Base-by-base conservation (phyloP, 1,140 invertebrate species). In the Apis laboriosa region DNA sequence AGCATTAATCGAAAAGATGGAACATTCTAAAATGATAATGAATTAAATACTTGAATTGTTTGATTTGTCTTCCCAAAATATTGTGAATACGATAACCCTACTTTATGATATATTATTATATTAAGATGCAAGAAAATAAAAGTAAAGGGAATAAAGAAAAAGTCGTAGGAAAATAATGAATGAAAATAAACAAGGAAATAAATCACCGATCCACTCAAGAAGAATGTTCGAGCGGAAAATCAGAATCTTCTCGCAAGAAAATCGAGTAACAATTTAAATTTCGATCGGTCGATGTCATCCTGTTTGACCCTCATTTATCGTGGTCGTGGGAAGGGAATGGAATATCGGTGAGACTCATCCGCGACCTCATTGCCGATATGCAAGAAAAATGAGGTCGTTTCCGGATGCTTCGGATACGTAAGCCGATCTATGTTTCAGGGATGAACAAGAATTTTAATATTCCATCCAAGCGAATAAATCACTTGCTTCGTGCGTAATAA, bases 311-410 rank as follows among this genome's bases (percentile, higher is more conserved):
- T 80, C 60, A 9, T 80, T 66, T 74, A 74, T 80, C 63, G 51
- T 19, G 51, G 51, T 21, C 15, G 19, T 7, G 34, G 24, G 13
- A 49, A 75, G 12, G 60, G n/a, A 68, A 43, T 78, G 66, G 43
- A 66, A 74, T 80, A 74, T 80, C 78, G 49, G 68, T 43, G 24
- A 12, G 28, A 68, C 43, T 60, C 67, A 61, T 72, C 77, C 15
- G 61, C 66, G 71, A 80, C 60, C 71, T 74, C 21, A 21, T 74
- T 74, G 70, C 15, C 55, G 43, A 8, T 9, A 24, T 19, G 19
- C 7, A 43, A 66, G 70, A 74, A 55, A 74, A 80, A 80, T 51
- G 70, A 53, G 78, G 78, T 56, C 78, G 71, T 24, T 74, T 58
- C 71, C 77, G 67, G 67, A 67, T 61, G 43, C 77, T 61, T 79